A percentile compares a stretch with the other conserved stretches of the same genome.
phyloP scores from a whole-genome alignment of 2,888 invertebrate species.

The Trisateles emortualis region DNA sequence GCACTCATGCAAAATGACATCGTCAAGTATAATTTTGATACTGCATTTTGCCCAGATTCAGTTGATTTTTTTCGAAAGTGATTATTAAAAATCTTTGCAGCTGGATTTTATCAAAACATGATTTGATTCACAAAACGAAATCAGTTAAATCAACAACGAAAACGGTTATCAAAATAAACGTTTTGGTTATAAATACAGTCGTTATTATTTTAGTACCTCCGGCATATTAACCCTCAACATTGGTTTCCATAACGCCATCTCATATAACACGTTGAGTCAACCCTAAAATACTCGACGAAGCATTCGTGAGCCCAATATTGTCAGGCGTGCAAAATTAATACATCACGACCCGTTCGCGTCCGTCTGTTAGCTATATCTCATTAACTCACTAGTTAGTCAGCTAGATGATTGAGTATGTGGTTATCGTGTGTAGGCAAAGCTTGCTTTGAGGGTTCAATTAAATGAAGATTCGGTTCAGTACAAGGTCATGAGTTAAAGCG shows the following conservation, averaged over 20 bases:
- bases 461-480: constrained; percentile 4
- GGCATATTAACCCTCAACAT: constrained; percentile 1
- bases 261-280: constrained; percentile 5
- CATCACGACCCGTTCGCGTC: constrained; percentile 47
- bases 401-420: constrained; percentile 36
- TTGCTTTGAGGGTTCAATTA: constrained; percentile 11
- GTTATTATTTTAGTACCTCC: constrained; percentile 1
- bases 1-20: too few relatives aligned
- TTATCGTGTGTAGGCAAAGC: constrained; percentile 16
- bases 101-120: neutral
- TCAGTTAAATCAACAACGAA: neutral
- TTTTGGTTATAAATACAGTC: too few relatives aligned
- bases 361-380: constrained; percentile 42
- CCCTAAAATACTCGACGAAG: constrained; percentile 7
- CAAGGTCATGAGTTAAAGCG: too few relatives aligned
- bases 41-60: too few relatives aligned
- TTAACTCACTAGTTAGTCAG: constrained; percentile 36
- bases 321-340: constrained; percentile 54
- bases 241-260: neutral
- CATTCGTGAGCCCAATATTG: constrained; percentile 35
- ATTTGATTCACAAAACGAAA: neutral
- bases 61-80: too few relatives aligned
- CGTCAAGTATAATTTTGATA: too few relatives aligned
- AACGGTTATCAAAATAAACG: neutral
- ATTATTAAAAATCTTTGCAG: too few relatives aligned